Conservation (phyloP, 2,113 vertebrate species). For the Centrocercus urophasianus region DNA sequence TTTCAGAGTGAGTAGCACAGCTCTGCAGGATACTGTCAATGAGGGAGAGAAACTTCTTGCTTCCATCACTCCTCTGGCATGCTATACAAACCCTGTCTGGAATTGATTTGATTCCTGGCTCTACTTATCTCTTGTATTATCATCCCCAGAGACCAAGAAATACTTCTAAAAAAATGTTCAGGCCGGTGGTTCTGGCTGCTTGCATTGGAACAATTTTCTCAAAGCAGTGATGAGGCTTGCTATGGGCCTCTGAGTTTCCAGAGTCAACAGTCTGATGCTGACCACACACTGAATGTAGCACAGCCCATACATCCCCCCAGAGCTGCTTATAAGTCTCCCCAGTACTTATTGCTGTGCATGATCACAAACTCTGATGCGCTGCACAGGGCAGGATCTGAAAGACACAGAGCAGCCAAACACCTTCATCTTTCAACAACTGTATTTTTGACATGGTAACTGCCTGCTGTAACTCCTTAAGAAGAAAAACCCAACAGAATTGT, state of each 20-base stretch:
- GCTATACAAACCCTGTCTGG: constrained; percentile 3
- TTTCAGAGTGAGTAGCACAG: rapidly evolving
- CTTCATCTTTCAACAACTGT: not conserved
- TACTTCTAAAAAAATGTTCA: not conserved
- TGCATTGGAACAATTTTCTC: not conserved
- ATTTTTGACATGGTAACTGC: not conserved
- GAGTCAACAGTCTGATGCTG: rapidly evolving
- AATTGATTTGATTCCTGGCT: constrained; percentile 18
- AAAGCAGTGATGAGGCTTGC: not conserved
- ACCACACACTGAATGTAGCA: not conserved
- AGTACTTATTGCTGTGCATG: not conserved
- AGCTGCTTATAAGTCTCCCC: not conserved
- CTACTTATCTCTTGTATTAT: not conserved
- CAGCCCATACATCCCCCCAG: not conserved
- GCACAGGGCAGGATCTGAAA: not conserved
- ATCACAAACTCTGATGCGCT: not conserved
- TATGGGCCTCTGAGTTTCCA: not conserved
- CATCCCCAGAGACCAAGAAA: not conserved
- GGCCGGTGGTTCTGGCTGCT: not conserved
- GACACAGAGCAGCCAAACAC: not conserved
- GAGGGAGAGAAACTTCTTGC: not conserved
- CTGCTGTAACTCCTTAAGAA: not conserved
- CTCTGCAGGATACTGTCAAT: not conserved
- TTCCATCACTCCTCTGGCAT: not conserved
- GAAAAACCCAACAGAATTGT: not conserved